Conservation (phyloP, 2,888 invertebrate genomes). For the Andrena minutula region DNA sequence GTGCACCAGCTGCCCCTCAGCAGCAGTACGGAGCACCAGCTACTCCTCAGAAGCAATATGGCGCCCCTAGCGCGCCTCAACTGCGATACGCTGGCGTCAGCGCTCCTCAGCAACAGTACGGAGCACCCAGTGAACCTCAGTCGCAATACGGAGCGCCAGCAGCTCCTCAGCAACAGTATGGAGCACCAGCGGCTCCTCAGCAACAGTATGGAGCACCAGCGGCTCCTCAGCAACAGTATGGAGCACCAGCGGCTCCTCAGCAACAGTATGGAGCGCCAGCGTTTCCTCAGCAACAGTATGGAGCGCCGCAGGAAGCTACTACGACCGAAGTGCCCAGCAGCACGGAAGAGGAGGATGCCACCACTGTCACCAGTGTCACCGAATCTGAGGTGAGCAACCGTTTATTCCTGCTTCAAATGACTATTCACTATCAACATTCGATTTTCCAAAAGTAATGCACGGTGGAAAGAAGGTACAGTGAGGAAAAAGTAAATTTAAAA, state of each 20-base stretch:
- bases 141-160: conserved; percentile 68
- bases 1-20: conserved; percentile 52
- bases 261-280: conserved; percentile 77
- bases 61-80: conserved; percentile 49
- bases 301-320: conserved; percentile 78
- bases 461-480: too few species aligned
- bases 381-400: conserved; percentile 77
- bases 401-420: conserved; percentile 22
- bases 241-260: conserved; percentile 41
- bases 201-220: conserved; percentile 77
- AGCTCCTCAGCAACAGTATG: conserved; percentile 76
- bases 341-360: conserved; percentile 79
- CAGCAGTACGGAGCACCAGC: conserved; percentile 77
- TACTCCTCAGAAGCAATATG: conserved; percentile 69
- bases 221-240: conserved; percentile 75
- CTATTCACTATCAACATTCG: too few species aligned
- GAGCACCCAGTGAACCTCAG: conserved; percentile 55
- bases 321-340: conserved; percentile 81
- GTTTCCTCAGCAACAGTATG: conserved; percentile 68
- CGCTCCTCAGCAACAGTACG: conserved; percentile 77
- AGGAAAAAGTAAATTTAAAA: too few species aligned
- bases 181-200: conserved; percentile 42
- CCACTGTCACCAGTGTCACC: conserved; percentile 81
- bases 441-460: too few species aligned
- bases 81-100: conserved; percentile 66